Percentiles rank a stretch among this genome's conserved stretches.
Conservation (phyloP, 2,888 invertebrate species). For the Smittia aterrima region DNA sequence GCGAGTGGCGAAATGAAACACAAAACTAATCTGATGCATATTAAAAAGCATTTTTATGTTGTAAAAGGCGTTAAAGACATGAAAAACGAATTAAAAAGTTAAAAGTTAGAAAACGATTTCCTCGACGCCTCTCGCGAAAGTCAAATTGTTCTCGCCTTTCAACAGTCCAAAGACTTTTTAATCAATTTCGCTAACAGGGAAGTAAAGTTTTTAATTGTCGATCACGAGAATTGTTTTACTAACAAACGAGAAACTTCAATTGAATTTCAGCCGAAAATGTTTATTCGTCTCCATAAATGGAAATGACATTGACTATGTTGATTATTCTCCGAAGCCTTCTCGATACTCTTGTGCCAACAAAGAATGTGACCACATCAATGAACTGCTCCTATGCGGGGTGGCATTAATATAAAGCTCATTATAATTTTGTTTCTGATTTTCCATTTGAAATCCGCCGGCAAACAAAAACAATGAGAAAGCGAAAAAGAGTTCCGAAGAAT, state of each 20-base stretch:
- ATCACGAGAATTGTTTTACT: background rate
- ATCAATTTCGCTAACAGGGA: background rate
- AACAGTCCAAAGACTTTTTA: background rate
- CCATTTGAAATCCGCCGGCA: background rate
- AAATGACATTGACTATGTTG: background rate
- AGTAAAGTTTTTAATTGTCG: background rate
- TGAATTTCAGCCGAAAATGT: background rate
- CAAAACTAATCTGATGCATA: background rate
- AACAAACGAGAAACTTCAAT: background rate
- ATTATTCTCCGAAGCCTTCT: too few species aligned
- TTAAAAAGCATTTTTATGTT: conserved; percentile 4
- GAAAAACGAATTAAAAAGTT: background rate
- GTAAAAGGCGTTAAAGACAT: conserved; percentile 1
- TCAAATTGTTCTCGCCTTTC: too few species aligned
- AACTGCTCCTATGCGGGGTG: background rate
- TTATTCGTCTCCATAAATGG: too few species aligned
- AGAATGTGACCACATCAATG: too few species aligned
- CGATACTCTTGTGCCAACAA: too few species aligned
- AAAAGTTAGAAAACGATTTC: background rate
- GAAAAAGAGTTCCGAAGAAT: background rate
- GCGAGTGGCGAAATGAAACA: background rate
- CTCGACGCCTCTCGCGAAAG: background rate
- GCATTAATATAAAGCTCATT: background rate
- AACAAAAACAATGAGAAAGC: conserved; percentile 2
- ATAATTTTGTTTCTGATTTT: background rate